Percentiles rank a stretch among this genome's conserved stretches.
Evolutionary conservation across 2,797 vertebrate species (phyloP).

Genomic region (Sibirionetta formosa): DNA sequence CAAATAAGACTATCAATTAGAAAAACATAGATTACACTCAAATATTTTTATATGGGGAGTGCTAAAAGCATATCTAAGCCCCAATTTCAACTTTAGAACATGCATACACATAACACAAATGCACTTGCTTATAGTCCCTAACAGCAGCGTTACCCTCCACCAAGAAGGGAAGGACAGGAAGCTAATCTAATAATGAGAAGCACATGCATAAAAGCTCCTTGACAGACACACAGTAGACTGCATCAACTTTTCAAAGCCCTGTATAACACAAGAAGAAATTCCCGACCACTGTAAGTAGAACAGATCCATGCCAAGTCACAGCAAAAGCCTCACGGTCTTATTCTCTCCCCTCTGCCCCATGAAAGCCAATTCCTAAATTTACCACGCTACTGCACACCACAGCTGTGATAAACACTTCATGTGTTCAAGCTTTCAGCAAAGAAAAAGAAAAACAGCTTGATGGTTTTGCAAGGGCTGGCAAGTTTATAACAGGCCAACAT

Average conservation of each 20-base stretch:
- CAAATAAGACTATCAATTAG: not conserved
- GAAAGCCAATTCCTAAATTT: constrained; percentile 1
- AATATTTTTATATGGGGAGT: not conserved
- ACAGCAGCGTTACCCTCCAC: not conserved
- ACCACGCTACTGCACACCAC: not conserved
- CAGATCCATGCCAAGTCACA: not conserved
- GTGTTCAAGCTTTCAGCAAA: not conserved
- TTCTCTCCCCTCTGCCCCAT: not conserved
- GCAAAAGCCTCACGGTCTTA: not conserved
- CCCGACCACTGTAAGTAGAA: not conserved
- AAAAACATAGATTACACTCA: not conserved
- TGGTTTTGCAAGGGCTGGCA: constrained; percentile 47
- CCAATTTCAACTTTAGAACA: not conserved
- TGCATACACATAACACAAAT: fast-evolving
- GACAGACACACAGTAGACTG: not conserved
- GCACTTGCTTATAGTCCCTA: not conserved
- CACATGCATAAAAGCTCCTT: not conserved
- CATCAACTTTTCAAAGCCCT: not conserved
- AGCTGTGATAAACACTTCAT: not conserved
- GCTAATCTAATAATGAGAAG: not conserved
- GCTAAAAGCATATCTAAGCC: not conserved
- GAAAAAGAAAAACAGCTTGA: not conserved
- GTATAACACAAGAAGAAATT: not conserved
- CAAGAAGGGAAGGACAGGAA: not conserved
- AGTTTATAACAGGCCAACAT: not conserved